phyloP scores from a whole-genome alignment of 2,888 invertebrate genomes.

The Euphydryas editha region DNA sequence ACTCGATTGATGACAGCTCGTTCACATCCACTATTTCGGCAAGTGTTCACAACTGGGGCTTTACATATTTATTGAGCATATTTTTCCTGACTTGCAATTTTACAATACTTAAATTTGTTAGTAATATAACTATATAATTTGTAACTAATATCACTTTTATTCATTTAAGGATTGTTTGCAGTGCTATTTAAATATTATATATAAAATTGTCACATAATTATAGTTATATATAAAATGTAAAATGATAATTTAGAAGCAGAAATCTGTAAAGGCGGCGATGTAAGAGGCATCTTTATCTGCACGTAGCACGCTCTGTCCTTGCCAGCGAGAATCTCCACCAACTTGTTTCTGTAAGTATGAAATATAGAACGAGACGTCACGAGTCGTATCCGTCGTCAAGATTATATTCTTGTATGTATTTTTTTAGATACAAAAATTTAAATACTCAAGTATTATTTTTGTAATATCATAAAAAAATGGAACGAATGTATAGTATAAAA shows the following conservation, averaged over 20 bases:
- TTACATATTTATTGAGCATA: slow-evolving; percentile 10
- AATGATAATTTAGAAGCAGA: slow-evolving; percentile 12
- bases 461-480: background rate
- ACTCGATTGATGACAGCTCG: slow-evolving; percentile 51
- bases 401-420: slow-evolving; percentile 36
- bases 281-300: slow-evolving; percentile 56
- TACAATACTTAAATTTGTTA: no score
- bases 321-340: slow-evolving; percentile 50
- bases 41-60: slow-evolving; percentile 19
- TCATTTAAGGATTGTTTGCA: no score
- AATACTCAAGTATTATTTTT: background rate
- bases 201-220: no score
- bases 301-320: slow-evolving; percentile 58
- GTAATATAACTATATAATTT: no score
- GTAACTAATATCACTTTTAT: no score
- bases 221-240: background rate
- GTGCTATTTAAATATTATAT: background rate
- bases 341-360: slow-evolving; percentile 69
- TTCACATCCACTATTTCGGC: slow-evolving; percentile 38
- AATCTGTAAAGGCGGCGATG: slow-evolving; percentile 27
- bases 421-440: slow-evolving; percentile 15
- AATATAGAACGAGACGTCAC: slow-evolving; percentile 59
- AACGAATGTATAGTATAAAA: background rate
- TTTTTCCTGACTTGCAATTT: slow-evolving; percentile 8
- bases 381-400: slow-evolving; percentile 35